Percentiles rank a stretch among this genome's conserved stretches.
Conservation (phyloP, 2,888 invertebrate species). For the Scaptomyza caliginosa region DNA sequence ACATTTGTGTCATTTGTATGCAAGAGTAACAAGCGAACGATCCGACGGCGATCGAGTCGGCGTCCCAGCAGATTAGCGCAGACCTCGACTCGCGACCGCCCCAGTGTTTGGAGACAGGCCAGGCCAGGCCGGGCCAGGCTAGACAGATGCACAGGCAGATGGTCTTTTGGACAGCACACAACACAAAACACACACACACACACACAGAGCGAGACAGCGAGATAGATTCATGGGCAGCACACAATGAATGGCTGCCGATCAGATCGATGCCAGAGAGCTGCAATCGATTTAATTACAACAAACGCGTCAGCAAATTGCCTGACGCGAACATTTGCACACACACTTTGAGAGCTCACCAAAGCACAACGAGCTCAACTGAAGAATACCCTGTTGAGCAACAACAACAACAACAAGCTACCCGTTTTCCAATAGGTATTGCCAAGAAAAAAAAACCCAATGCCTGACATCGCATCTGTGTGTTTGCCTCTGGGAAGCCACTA, state of each 20-base stretch:
- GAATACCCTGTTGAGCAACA: background rate
- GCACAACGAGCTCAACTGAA: constrained; percentile 6
- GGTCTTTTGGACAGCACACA: constrained; percentile 68
- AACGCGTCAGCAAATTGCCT: constrained; percentile 81
- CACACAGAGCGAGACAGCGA: background rate
- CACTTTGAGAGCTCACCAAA: constrained; percentile 66
- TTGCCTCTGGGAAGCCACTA: constrained; percentile 55
- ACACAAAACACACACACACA: constrained; percentile 39
- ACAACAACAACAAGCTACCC: background rate
- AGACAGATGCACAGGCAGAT: constrained; percentile 35
- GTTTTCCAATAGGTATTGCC: background rate
- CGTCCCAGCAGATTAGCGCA: constrained; percentile 74
- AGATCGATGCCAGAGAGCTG: constrained; percentile 67
- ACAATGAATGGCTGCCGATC: constrained; percentile 76
- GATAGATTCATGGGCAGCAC: constrained; percentile 70
- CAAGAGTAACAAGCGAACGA: constrained; percentile 80
- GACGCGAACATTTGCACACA: constrained; percentile 81
- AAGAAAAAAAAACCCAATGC: constrained; percentile 42
- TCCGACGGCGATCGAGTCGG: constrained; percentile 55
- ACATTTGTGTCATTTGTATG: constrained; percentile 83
- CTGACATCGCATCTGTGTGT: constrained; percentile 21
- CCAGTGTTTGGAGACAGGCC: constrained; percentile 52
- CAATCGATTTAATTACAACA: constrained; percentile 80
- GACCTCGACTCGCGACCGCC: constrained; percentile 57
- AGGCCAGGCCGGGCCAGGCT: background rate